A percentile compares a stretch with the other conserved stretches of the same genome.
Conservation (phyloP, 2,888 invertebrate species). For the Steinernema carpocapsae region DNA sequence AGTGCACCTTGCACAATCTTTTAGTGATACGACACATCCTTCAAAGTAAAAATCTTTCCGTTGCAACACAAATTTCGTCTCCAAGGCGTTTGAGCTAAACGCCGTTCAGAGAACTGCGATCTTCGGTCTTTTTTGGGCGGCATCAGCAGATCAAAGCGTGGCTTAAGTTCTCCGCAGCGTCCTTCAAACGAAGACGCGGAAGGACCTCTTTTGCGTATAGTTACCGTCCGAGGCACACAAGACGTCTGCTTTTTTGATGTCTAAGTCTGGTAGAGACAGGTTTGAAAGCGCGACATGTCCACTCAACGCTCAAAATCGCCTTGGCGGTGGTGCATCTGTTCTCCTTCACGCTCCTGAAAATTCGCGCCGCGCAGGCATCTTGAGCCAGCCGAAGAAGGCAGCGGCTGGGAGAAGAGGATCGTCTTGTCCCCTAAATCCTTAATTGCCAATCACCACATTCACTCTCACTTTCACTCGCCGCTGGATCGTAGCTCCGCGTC, state of each 20-base stretch:
- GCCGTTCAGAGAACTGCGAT: too few species aligned
- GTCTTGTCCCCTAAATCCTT: background rate
- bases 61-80: background rate
- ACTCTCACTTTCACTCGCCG: background rate
- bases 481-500: background rate
- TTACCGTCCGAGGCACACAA: background rate
- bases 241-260: constrained; percentile 13
- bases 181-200: too few species aligned
- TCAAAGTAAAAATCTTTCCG: too few species aligned
- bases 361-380: too few species aligned
- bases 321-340: constrained; percentile 14
- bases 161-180: too few species aligned
- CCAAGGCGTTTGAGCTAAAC: too few species aligned
- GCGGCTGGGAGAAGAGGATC: background rate
- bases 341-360: background rate
- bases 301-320: constrained; percentile 23
- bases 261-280: constrained; percentile 6
- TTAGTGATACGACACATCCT: too few species aligned
- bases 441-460: constrained; percentile 9
- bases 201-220: too few species aligned
- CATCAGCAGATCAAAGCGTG: too few species aligned
- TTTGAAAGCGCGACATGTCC: constrained; percentile 30
- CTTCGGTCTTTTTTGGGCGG: too few species aligned
- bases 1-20: too few species aligned
- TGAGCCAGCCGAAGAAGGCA: too few species aligned